Conservation (phyloP, 2,888 invertebrate species). For the Boloria selene region DNA sequence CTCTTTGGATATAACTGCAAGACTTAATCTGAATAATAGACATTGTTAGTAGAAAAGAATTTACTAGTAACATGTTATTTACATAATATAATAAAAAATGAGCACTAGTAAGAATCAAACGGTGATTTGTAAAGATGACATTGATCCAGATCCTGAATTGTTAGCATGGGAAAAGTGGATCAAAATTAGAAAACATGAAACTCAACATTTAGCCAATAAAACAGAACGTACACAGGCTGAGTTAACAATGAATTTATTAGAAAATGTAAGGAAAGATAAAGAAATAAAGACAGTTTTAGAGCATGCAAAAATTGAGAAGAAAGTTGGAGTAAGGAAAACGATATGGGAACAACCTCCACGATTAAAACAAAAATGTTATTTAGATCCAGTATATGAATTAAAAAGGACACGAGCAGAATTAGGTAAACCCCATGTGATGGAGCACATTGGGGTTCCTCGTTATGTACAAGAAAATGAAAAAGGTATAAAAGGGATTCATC, state of each 20-base stretch:
- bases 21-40: too few relatives aligned
- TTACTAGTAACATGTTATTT: too few relatives aligned
- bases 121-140: slow-evolving; percentile 40
- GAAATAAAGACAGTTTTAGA: slow-evolving; percentile 65
- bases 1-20: too few relatives aligned
- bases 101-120: slow-evolving; percentile 38
- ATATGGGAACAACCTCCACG: slow-evolving; percentile 63
- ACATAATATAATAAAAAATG: slow-evolving; percentile 4
- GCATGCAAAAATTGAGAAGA: slow-evolving; percentile 61
- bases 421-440: slow-evolving; percentile 58
- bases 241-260: slow-evolving; percentile 64
- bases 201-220: slow-evolving; percentile 49
- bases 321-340: slow-evolving; percentile 53
- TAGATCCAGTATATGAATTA: slow-evolving; percentile 62
- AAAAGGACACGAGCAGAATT: slow-evolving; percentile 61
- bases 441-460: slow-evolving; percentile 64
- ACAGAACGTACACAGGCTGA: slow-evolving; percentile 57
- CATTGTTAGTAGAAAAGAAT: too few relatives aligned
- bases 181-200: slow-evolving; percentile 63
- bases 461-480: slow-evolving; percentile 62
- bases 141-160: slow-evolving; percentile 60
- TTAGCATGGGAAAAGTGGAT: slow-evolving; percentile 72
- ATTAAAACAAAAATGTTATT: slow-evolving; percentile 59
- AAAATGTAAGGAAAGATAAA: slow-evolving; percentile 58
- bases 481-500: slow-evolving; percentile 55